phyloP scores from a whole-genome alignment of 2,113 vertebrate species.

The Dicentrarchus labrax region DNA sequence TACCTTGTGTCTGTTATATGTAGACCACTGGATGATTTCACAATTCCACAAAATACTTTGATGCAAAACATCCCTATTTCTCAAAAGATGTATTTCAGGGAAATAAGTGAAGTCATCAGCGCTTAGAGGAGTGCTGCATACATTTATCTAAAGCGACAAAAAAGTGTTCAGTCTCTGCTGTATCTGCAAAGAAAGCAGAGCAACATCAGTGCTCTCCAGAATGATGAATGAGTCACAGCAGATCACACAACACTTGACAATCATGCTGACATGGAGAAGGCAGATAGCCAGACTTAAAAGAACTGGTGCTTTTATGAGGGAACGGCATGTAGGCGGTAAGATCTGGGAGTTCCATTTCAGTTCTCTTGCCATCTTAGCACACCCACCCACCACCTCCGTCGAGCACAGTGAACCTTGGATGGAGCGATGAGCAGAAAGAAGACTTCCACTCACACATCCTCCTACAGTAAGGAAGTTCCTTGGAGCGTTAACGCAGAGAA shows the following conservation, averaged over 20 bases:
- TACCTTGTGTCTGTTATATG: neutral
- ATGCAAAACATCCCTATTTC: constrained; percentile 21
- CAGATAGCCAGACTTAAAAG: constrained; percentile 78
- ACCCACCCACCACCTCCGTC: constrained; percentile 73
- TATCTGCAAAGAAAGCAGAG: constrained; percentile 54
- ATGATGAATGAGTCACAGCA: constrained; percentile 77
- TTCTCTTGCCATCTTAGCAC: constrained; percentile 76
- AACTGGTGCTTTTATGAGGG: constrained; percentile 72
- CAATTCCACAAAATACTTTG: constrained; percentile 19
- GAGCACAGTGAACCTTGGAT: constrained; percentile 66
- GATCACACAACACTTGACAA: constrained; percentile 78
- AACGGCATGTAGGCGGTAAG: constrained; percentile 71
- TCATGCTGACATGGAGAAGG: constrained; percentile 77
- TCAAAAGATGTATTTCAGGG: constrained; percentile 6
- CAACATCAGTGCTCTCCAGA: constrained; percentile 67
- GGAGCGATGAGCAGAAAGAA: constrained; percentile 61
- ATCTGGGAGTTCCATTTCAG: constrained; percentile 83
- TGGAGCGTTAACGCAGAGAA: constrained; percentile 57
- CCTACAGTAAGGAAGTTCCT: constrained; percentile 75
- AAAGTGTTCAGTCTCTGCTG: constrained; percentile 38
- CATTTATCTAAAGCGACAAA: constrained; percentile 46
- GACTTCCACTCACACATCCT: constrained; percentile 75
- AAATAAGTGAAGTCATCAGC: constrained; percentile 47
- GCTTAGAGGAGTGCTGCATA: constrained; percentile 7
- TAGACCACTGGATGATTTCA: constrained; percentile 27